Evolutionary conservation across 1,140 invertebrate genomes (phyloP).

Genomic region (Microplitis mediator): DNA sequence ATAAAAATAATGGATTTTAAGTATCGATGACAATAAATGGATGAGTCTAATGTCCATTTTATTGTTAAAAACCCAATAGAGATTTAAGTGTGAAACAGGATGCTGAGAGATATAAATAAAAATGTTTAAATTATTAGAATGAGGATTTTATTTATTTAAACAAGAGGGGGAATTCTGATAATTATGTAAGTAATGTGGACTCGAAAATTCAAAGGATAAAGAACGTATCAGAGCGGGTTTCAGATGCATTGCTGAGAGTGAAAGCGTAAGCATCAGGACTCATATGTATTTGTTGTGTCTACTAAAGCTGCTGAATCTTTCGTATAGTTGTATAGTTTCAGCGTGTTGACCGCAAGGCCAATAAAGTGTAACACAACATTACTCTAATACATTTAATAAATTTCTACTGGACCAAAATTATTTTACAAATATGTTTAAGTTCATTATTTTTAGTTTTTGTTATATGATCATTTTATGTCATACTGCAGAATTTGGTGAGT

Average conservation of each 20-base stretch:
- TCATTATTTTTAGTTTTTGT: conserved; percentile 10
- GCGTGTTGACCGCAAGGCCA: conserved; percentile 11
- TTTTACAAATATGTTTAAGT: conserved; percentile 15
- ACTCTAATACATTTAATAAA: not conserved
- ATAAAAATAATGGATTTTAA: not conserved
- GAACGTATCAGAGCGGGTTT: conserved; percentile 30
- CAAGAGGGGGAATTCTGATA: not conserved
- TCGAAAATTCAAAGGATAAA: conserved; percentile 47
- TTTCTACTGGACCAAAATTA: not conserved
- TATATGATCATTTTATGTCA: conserved; percentile 15
- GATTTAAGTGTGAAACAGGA: not conserved
- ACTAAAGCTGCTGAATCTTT: conserved; percentile 10
- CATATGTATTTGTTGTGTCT: conserved; percentile 19
- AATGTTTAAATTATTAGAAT: not conserved
- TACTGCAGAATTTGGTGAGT: conserved; percentile 46
- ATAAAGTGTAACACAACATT: not conserved
- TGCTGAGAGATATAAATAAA: not conserved
- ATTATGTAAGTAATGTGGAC: conserved; percentile 41
- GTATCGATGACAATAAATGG: not conserved
- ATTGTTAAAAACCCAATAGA: too few species aligned
- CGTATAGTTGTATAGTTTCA: not conserved
- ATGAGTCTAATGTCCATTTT: not conserved
- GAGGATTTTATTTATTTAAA: not conserved
- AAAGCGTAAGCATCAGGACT: conserved; percentile 47
- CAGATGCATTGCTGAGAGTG: conserved; percentile 55